Evolutionary conservation across 2,113 vertebrate genomes (phyloP), one percentile per base, ranked within the genome.

Genomic region (Ammodytes dubius): DNA sequence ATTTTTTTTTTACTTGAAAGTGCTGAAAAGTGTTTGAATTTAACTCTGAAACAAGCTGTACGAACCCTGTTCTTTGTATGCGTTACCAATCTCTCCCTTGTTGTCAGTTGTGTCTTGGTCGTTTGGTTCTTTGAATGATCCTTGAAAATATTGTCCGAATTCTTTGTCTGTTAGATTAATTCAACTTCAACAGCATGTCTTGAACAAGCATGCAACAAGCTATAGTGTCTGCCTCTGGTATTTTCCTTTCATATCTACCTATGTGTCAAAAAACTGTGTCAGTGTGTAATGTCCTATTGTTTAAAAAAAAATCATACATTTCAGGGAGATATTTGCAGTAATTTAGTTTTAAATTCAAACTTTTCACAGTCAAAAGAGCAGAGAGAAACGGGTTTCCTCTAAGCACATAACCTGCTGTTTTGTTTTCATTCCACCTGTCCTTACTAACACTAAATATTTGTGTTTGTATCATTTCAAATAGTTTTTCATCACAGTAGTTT

Each of bases 351-450:
- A 50, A 46, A 49, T 63, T 58, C 1, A 54, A 4, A 13, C 37
- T 15, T 63, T 65, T 83, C 70, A 61, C 83, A 79, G 90, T 89
- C 84, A 85, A 77, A 27, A 82, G 79, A 89, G 83, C 88, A 90
- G 89, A 90, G 92, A 93, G 85, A 87, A 91, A 91, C 69, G 70
- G 12, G 37, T 70, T 0, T 82, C 67, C n/a, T 81, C 13, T 8
- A 45, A 7, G 40, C 27, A 59, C 17, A 59, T 67, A 27, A 53
- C 9, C 57, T 78, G 50, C 66, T 58, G 47, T 79, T 54, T 27
- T 27, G 27, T 27, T 69, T 73, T 85, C 81, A 43, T 65, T 15
- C 70, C 49, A 50, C 72, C 40, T 27, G 27, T 27, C 27, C 27
- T 53, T 71, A 89, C 82, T 87, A 86, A 89, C 87, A 77, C 17